Base-by-base conservation (phyloP, 2,888 invertebrate genomes). In the Trissolcus brochymenae region DNA sequence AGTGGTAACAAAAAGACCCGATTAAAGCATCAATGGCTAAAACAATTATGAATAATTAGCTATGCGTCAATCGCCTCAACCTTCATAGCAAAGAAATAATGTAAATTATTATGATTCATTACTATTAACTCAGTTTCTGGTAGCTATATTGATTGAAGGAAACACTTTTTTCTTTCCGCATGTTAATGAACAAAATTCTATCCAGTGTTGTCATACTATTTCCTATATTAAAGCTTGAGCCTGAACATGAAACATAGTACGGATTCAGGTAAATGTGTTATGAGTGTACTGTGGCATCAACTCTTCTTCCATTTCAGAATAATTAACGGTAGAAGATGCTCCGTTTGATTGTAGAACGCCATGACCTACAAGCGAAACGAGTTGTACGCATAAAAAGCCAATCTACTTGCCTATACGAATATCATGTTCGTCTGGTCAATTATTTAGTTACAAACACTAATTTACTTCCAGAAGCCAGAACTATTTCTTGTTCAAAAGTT, bases 261-360 rank as follows among this genome's bases (percentile, higher is more conserved):
- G 16, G 21, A 62, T 64, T 21, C 51, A 64, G 62, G 71, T 57
- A 57, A 71, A 71, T 57, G 51, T 57, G 53, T 64, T 62, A 57
- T 64, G 53, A 71, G 70, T 46, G 19, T 62, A 41, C 41, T 35
- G 49, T 40, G 11, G 60, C 19, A 60, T 70, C 61, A 35, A 55
- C 50, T 51, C 54, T 65, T 73, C 53, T 49, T 65, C 49, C 13
- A 49, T 57, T 51, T 56, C 56, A 51, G 62, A 74, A 67, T 62
- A 67, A 74, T 74, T 67, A 67, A 74, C 74, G 61, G 74, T 74
- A 74, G 67, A 66, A 57, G 74, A 67, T 62, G 74, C 67, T 74
- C 67, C 61, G 67, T 53, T 67, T 67, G 57, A 74, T 74, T 67
- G 74, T 74, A 62, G 56, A 62, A 67, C 67, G 61, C 67, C 74